Base-by-base conservation (phyloP, 2,797 vertebrate species). In the Florisuga fusca region DNA sequence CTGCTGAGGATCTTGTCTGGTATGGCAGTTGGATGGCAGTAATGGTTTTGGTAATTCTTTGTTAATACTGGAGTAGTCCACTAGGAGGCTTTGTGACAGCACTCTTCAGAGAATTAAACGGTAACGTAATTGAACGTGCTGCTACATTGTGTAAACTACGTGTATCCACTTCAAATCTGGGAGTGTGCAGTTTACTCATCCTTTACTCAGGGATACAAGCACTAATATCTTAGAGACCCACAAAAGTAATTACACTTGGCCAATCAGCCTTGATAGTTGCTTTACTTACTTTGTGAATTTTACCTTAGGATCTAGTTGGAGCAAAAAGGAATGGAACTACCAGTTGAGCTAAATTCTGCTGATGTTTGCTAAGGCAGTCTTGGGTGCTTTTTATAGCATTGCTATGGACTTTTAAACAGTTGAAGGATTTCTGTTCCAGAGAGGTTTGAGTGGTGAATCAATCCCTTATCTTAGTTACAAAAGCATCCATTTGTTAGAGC, bases 401-500 rank as follows among this genome's bases (percentile, higher is more conserved):
- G 48, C 80, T 82, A 10, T 29, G 63, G 48, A 76, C 69, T 84
- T 84, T 21, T 51, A 46, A 88, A 63, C 26, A 74, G 59, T 12
- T 61, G 67, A 79, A 95, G 46, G 12, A 80, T 71, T 94, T 88
- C 33, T 73, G 48, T 63, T 92, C 80, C 83, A 61, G 71, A 54
- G 89, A 72, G 94, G 53, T 88, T 82, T 7, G 6, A 51, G n/a
- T 48, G 64, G 50, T 51, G 74, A 61, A 58, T 51, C 41, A 64
- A 41, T 84, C 79, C 48, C 89, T 90, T 53, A 15, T 86, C 9
- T 4, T 75, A 53, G 63, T 78, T 95, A 86, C 59, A 77, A 72
- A 81, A 92, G 12, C 58, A 45, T 90, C 67, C 46, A 6, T 94
- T 95, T 94, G 71, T 75, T 82, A 95, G 71, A 94, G 77, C 74